Evolutionary conservation across 2,113 vertebrate species (phyloP), one percentile per base, ranked within the genome.

Genomic region (Isichthys henryi): DNA sequence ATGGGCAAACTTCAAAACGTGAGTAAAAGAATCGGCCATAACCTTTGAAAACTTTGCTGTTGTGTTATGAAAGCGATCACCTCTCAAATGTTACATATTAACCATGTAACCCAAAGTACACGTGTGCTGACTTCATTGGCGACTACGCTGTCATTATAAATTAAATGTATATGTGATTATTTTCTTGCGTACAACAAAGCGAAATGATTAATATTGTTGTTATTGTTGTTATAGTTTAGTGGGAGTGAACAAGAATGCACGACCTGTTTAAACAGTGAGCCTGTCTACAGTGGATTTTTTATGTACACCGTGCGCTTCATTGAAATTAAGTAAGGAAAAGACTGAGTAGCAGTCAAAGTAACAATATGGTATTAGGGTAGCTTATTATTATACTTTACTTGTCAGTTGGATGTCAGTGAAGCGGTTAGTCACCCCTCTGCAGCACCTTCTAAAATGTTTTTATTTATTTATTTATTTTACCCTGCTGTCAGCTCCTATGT

Each of bases 1-100:
- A 90, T 94, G 94, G 90, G 94, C 19, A 80, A 35, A 48, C 74
- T 89, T 58, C 91, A 92, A 11, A 88, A 62, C 43, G 88, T 89
- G 58, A 89, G 88, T 89, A 84, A 43, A 31, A 50, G 43, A 5
- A 21, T 52, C 45, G 11, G 74, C 50, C 43, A n/a, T 45, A 48
- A 10, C 9, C 6, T 88, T 48, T 6, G 8, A 48, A 88, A 66
- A 70, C 45, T 17, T 88, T 1, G 19, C 3, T 1, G n/a, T 5
- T 0, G 27, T 11, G 11, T 70, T 70, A 11, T 27, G n/a, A 66
- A 39, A 77, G 70, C 70, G 70, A 1, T 39, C 31, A 5, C 35
- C 31, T 27, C 3, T 9, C n/a, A 10, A 39, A 15, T 43, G 13
- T 80, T 80, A 80, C 74, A 80, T 43, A 43, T 39, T 35, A 80